Conservation (phyloP, 2,888 invertebrate species). For the Leistus spinibarbis region DNA sequence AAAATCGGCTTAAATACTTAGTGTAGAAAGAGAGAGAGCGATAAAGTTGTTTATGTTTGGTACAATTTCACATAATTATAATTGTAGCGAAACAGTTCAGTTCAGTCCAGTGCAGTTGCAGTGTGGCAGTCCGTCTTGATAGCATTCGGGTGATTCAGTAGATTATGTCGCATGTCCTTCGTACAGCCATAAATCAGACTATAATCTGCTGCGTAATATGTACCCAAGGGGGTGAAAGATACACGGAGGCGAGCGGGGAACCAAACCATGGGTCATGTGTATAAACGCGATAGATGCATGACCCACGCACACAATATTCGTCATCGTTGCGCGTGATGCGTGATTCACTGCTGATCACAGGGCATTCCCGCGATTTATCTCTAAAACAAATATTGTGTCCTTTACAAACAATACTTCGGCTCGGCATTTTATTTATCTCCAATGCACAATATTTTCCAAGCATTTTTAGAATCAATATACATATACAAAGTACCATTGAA, state of each 20-base stretch:
- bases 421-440: background rate
- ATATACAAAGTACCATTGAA: no score
- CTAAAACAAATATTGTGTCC: background rate
- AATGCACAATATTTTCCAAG: no score
- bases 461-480: no score
- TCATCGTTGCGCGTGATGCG: background rate
- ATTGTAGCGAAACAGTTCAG: no score
- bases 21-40: background rate
- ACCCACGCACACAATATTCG: background rate
- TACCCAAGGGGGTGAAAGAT: conserved; percentile 6
- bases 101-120: background rate
- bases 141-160: conserved; percentile 16
- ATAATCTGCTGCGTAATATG: conserved; percentile 35
- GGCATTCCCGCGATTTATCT: background rate
- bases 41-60: background rate
- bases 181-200: conserved; percentile 19
- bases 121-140: conserved; percentile 3
- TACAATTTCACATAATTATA: conserved; percentile 1
- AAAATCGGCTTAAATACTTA: background rate
- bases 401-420: background rate
- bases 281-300: background rate
- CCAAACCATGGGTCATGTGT: background rate
- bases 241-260: background rate
- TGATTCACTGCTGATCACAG: conserved; percentile 3
- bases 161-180: conserved; percentile 18